Base-by-base conservation (phyloP, 1,140 invertebrate species). In the Diorhabda sublineata region DNA sequence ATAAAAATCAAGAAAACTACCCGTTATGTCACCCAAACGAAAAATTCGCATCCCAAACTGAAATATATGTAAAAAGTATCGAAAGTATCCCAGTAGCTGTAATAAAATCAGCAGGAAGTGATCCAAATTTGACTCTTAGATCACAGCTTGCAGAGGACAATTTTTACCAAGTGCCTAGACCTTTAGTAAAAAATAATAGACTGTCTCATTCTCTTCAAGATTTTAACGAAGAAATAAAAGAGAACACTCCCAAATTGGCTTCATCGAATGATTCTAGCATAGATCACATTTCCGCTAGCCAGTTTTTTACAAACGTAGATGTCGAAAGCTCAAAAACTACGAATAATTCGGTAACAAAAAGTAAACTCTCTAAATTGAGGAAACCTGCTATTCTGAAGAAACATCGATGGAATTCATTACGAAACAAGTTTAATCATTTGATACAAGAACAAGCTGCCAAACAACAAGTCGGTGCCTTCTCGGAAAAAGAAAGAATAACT, bases 241-340 rank as follows among this genome's bases (percentile, higher is more conserved):
- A 73, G 52, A 66, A 69, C 42, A 56, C 42, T 63, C 63, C 72
- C 58, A 69, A 67, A 44, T 7, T 61, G 61, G 57, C 47, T 59
- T 4, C 41, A 44, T 73, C 73, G 7, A 61, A 58, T 59, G 59
- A 67, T 59, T 75, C 76, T 41, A 79, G 76, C 63, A 79, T 79
- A 41, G 79, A 81, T 67, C 78, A 79, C 63, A 74, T 81, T 44
- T 79, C 80, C 7, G 77, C 76, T 61, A 77, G 76, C 66, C 78
- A 79, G 69, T 69, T 76, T 11, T 64, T 64, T 42, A 8, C 47
- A 45, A 52, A 56, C 5, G 71, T 0, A n/a, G 67, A 11, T 58
- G 71, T 45, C 67, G 64, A 59, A 11, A 26, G 45, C 9, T 41
- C 11, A 4, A 47, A 64, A 41, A 57, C 45, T 52, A 42, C 56